These are phyloP conservation scores for Perizoma affinitatum DNA, from an alignment of 2,888 invertebrate species.

Conservation along the genomic window DNA sequence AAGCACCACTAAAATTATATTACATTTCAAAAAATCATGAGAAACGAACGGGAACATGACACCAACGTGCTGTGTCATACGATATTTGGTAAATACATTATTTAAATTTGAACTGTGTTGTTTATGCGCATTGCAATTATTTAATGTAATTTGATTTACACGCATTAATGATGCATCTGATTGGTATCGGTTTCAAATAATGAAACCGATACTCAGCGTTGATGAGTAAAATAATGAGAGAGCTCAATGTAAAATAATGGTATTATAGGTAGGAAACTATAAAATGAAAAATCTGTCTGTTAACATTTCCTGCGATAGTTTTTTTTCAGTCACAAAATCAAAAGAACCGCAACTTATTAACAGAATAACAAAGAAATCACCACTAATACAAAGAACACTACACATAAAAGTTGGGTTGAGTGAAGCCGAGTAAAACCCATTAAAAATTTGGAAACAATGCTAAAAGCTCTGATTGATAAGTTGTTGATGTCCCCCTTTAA, in stretches of 20 bases:
- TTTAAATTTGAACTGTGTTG: conserved; percentile 47
- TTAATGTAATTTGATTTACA: conserved; percentile 31
- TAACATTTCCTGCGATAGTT: no score
- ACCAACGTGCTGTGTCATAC: conserved; percentile 53
- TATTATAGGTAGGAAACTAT: neutral
- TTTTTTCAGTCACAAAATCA: no score
- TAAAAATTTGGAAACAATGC: no score
- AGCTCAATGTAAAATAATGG: neutral
- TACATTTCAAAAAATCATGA: conserved; percentile 33
- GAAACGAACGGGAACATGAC: conserved; percentile 48
- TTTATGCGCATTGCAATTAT: conserved; percentile 45
- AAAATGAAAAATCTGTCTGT: neutral
- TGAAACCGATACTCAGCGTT: no score
- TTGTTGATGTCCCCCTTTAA: no score
- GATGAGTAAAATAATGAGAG: conserved; percentile 6
- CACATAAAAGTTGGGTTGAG: no score
- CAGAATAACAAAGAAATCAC: no score
- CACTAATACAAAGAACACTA: no score
- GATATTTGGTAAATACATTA: conserved; percentile 56
- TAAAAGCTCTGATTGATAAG: no score
- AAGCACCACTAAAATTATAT: conserved; percentile 37
- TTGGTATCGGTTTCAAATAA: conserved; percentile 28
- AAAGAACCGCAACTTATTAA: no score
- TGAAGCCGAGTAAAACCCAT: no score
- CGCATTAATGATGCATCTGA: conserved; percentile 36